Evolutionary conservation across 2,113 vertebrate genomes (phyloP).

Genomic region (Columba livia): DNA sequence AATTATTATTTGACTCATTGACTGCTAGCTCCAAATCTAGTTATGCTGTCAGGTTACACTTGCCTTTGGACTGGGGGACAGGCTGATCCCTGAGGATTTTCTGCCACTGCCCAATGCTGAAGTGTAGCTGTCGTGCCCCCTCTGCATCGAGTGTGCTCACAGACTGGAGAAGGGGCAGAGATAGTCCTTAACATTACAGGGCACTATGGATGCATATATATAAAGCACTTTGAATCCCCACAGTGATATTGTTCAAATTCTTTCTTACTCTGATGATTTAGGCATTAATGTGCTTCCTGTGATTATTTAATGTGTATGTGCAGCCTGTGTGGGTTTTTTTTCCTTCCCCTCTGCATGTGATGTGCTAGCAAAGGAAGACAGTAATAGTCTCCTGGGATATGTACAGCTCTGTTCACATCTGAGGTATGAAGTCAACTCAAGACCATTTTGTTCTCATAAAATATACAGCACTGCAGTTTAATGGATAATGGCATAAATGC

Average conservation of each 20-base stretch:
- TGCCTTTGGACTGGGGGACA: not conserved
- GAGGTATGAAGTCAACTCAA: constrained; percentile 55
- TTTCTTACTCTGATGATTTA: constrained; percentile 11
- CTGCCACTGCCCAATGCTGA: not conserved
- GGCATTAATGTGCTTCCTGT: constrained; percentile 37
- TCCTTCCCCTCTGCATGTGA: constrained; percentile 13
- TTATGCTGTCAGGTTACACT: not conserved
- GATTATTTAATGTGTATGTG: not conserved
- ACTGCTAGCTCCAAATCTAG: not conserved
- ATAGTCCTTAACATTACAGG: not conserved
- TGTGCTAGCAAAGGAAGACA: constrained; percentile 20
- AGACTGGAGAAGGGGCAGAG: not conserved
- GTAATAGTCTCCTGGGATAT: constrained; percentile 21
- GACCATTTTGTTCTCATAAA: constrained; percentile 69
- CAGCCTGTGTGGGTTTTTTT: not conserved
- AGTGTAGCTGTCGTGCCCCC: not conserved
- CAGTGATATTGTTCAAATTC: not conserved
- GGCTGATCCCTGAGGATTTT: not conserved
- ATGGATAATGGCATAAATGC: constrained; percentile 53
- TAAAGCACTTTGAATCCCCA: not conserved
- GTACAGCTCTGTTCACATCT: constrained; percentile 42
- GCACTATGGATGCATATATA: not conserved
- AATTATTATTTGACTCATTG: constrained; percentile 34
- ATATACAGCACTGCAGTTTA: constrained; percentile 55
- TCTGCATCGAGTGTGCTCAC: accelerated